Evolutionary conservation across 2,797 vertebrate species (phyloP).

Genomic region (Mionectes olivaceus): DNA sequence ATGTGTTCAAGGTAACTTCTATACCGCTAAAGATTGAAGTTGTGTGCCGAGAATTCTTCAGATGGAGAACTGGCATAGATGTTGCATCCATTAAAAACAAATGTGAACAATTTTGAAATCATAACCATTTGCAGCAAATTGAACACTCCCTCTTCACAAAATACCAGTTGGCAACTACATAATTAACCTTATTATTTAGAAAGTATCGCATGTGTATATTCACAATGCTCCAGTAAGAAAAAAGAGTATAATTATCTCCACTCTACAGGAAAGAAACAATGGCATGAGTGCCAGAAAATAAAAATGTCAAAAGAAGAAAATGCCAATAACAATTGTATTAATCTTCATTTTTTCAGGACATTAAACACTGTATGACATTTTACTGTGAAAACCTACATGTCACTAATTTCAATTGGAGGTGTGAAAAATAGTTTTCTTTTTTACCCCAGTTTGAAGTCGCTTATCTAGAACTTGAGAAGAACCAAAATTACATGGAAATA

Average conservation of each 20-base stretch:
- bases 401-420: neutral
- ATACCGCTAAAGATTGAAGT: neutral
- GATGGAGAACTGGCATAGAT: neutral
- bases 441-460: neutral
- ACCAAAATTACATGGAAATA: neutral
- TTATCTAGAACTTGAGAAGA: neutral
- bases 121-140: neutral
- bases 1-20: neutral
- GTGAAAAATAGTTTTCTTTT: neutral
- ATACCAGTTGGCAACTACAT: neutral
- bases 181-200: neutral
- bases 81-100: neutral
- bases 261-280: neutral
- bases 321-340: neutral
- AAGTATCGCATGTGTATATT: neutral
- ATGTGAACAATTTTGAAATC: neutral
- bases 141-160: neutral
- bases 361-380: neutral
- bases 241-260: neutral
- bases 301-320: neutral
- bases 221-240: neutral
- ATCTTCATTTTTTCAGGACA: neutral
- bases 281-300: neutral
- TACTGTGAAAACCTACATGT: neutral
- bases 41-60: neutral